Evolutionary conservation across 1,140 invertebrate species (phyloP).

Genomic region (Cyclina sinensis): DNA sequence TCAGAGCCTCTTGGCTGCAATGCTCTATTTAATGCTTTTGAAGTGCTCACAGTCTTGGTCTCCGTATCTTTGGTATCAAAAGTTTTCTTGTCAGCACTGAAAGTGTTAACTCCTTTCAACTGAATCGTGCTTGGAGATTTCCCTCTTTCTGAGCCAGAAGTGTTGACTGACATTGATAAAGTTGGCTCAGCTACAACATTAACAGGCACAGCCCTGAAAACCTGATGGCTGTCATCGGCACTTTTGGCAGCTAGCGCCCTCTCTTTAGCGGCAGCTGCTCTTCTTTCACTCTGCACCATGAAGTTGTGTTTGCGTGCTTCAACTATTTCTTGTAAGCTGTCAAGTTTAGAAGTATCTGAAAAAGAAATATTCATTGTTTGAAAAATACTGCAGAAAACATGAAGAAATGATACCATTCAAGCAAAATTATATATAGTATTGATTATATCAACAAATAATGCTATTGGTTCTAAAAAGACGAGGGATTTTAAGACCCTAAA

Average conservation of each 20-base stretch:
- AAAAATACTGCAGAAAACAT: no score
- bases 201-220: slow-evolving; percentile 53
- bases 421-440: no score
- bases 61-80: slow-evolving; percentile 54
- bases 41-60: not conserved
- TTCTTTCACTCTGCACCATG: slow-evolving; percentile 39
- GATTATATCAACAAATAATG: no score
- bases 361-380: not conserved
- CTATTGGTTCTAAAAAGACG: no score
- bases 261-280: slow-evolving; percentile 51
- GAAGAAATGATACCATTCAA: no score
- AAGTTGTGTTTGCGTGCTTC: slow-evolving; percentile 59
- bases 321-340: slow-evolving; percentile 41
- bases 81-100: slow-evolving; percentile 39
- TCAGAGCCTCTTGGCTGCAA: slow-evolving; percentile 61
- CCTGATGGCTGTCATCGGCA: not conserved
- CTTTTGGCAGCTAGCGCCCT: not conserved
- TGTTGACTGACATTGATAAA: slow-evolving; percentile 50
- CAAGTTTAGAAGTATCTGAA: slow-evolving; percentile 8
- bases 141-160: not conserved
- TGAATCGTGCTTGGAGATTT: not conserved
- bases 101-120: slow-evolving; percentile 12
- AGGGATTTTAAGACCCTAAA: no score
- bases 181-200: slow-evolving; percentile 50
- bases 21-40: slow-evolving; percentile 65